Percentiles rank a stretch among this genome's conserved stretches.
Evolutionary conservation across 1,140 invertebrate genomes (phyloP).

Genomic region (Cheumatopsyche charites): DNA sequence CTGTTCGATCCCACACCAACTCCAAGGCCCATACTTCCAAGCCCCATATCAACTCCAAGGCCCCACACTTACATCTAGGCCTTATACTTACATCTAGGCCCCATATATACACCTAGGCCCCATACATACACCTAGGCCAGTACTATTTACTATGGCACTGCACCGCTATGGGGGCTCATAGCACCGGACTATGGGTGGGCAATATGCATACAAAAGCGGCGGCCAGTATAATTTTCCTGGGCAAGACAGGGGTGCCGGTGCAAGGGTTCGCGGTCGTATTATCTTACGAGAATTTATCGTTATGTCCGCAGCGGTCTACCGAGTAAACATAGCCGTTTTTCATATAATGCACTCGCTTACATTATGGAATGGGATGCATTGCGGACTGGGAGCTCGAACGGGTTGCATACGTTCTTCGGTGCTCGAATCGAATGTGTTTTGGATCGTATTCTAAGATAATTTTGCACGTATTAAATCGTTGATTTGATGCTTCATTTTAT

Average conservation of each 20-base stretch:
- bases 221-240: constrained; percentile 26
- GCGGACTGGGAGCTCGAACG: background rate
- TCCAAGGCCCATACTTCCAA: too few species aligned
- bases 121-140: too few species aligned
- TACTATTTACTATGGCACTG: too few species aligned
- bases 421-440: background rate
- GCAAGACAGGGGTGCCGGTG: background rate
- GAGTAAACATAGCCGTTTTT: constrained; percentile 42
- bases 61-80: too few species aligned
- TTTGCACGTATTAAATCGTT: background rate
- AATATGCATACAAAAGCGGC: background rate
- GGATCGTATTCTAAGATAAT: background rate
- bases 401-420: background rate
- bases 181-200: too few species aligned
- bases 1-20: too few species aligned
- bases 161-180: too few species aligned
- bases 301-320: constrained; percentile 24
- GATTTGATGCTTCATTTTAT: background rate
- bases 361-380: constrained; percentile 38
- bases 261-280: constrained; percentile 34
- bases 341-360: constrained; percentile 37
- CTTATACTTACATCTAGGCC: too few species aligned
- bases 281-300: constrained; percentile 38
- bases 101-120: too few species aligned
- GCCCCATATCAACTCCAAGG: too few species aligned